Base-by-base conservation (phyloP, 2,888 invertebrate genomes). In the Ochropacha duplaris region DNA sequence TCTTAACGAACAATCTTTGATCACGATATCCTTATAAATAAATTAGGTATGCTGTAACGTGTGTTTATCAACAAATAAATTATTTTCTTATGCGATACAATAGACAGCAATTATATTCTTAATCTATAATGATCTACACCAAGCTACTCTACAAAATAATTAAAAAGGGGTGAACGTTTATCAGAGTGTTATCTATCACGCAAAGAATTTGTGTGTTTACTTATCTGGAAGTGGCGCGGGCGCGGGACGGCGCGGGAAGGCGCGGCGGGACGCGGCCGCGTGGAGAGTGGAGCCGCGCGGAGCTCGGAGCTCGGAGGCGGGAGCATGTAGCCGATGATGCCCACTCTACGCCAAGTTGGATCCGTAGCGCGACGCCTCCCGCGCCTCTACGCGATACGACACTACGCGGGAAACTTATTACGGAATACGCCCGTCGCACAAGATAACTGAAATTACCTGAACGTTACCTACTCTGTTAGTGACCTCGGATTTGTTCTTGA, bases 341-440 rank as follows among this genome's bases (percentile, higher is more conserved):
- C 78, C 87, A 86, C 85, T 89, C 79, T 68, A 76, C 83, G 74
- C 72, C 76, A 77, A 78, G 81, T 79, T 78, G 78, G 79, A 76
- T 72, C 70, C 78, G 83, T 67, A 76, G 83, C 79, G 84, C 79
- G 88, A 86, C 90, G 90, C 87, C 76, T 84, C 79, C 74, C 74
- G 75, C 69, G 62, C 62, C 51, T 55, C 57, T 55, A 58, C 64
- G 52, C 58, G 61, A 64, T 61, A 56, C 66, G 62, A 56, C 60
- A 58, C 64, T 9, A 62, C 70, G 63, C 68, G 60, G 77, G 72
- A 74, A 78, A 78, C 24, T 50, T 44, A 44, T 44, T 19, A 14
- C 44, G 19, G 44, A 44, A 44, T 44, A 49, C 16, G 54, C 56
- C 4, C 49, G 54, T 26, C 28, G 49, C 55, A 49, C 55, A 54